Conservation (phyloP, 2,113 vertebrate species). For the Vulpes ferrilata region DNA sequence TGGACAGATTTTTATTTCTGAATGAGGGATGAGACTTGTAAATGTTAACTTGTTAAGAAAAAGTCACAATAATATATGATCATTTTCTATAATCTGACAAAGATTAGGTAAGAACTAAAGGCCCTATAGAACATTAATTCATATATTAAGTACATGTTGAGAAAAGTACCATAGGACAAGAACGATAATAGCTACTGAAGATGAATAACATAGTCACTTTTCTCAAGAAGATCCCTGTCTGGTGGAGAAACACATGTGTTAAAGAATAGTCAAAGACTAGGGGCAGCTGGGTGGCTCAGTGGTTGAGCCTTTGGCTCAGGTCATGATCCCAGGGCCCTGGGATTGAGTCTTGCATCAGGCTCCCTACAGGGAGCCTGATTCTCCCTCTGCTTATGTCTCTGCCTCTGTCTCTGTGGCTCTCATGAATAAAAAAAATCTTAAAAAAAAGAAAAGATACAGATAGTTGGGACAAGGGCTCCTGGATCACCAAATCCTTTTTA, state of each 20-base stretch:
- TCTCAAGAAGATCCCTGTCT: neutral
- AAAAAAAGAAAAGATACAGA: neutral
- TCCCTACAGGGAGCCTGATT: no score
- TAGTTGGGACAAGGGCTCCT: neutral
- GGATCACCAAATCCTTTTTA: neutral
- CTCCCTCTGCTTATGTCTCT: no score
- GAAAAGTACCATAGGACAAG: neutral
- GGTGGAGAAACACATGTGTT: neutral
- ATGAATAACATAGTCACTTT: neutral
- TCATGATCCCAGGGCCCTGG: no score
- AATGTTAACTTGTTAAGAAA: neutral
- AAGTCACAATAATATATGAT: slow-evolving; percentile 1
- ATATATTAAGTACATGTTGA: neutral
- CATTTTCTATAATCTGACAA: neutral
- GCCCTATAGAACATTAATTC: neutral
- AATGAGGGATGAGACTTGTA: neutral
- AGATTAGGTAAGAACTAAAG: neutral
- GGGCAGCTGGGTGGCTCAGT: no score
- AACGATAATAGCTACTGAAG: neutral
- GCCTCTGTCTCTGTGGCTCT: no score
- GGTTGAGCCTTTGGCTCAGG: no score
- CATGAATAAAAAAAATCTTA: no score
- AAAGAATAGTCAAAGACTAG: neutral
- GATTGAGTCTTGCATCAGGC: no score
- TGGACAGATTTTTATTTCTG: neutral